Evolutionary conservation across 64 coral and sea anemone species (phyloP).

Genomic region (Stichodactyla helianthus): DNA sequence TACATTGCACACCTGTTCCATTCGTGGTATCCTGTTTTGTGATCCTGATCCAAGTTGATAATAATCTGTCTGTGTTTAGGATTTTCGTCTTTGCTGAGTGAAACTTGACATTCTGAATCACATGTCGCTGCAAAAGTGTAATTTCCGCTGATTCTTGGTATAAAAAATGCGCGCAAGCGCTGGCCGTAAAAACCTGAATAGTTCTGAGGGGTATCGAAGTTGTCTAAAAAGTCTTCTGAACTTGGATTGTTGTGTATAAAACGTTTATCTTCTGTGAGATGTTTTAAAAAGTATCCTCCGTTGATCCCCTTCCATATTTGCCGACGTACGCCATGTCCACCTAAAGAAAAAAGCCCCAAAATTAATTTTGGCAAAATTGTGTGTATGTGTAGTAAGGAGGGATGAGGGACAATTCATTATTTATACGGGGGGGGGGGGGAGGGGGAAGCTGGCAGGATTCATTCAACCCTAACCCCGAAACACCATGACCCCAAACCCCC

Average conservation of each 20-base stretch:
- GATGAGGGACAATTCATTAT: too few species aligned
- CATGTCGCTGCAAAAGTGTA: slow-evolving; percentile 60
- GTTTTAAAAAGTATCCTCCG: slow-evolving; percentile 53
- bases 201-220: slow-evolving; percentile 35
- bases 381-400: too few species aligned
- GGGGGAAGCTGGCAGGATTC: too few species aligned
- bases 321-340: background rate
- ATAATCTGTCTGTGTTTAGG: slow-evolving; percentile 50
- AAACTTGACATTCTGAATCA: slow-evolving; percentile 73
- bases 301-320: slow-evolving; percentile 14
- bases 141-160: slow-evolving; percentile 29
- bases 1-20: slow-evolving; percentile 58
- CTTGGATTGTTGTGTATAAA: slow-evolving; percentile 40
- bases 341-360: background rate
- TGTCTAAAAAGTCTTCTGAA: background rate
- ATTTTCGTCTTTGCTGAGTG: slow-evolving; percentile 54
- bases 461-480: too few species aligned
- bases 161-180: slow-evolving; percentile 51
- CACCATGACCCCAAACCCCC: too few species aligned
- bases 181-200: slow-evolving; percentile 54
- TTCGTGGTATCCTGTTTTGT: slow-evolving; percentile 47
- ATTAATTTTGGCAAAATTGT: too few species aligned
- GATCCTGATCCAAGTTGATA: slow-evolving; percentile 50
- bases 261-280: slow-evolving; percentile 52
- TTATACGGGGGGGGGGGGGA: too few species aligned